Base-by-base conservation (phyloP, 2,888 invertebrate species). In the Rotaria socialis region DNA sequence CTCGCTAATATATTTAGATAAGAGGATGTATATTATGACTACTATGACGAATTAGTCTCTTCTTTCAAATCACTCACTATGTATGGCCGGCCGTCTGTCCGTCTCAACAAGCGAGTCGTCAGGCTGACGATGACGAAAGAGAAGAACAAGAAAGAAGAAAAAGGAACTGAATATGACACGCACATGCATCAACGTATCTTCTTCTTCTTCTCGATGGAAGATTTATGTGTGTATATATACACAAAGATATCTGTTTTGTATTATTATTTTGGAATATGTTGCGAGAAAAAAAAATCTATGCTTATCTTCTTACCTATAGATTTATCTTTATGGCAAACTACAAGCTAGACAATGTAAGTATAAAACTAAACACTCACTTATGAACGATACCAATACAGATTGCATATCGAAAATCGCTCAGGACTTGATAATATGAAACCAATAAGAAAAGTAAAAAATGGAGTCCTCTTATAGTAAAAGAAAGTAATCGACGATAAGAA, bases 71-170 rank as follows among this genome's bases (percentile, higher is more conserved):
- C 67, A 35, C 67, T 67, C 67, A 67, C 35, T 35, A 67, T 35
- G 35, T 41, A 41, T 67, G 67, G 16, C 35, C 67, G 67, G 19
- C 67, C 67, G 67, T 67, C 35, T 67, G 67, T 67, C 67, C 67
- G 67, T 35, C 67, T 67, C 35, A 67, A 67, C 35, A 67, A 41
- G 35, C 67, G 35, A 67, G 19, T 35, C 67, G 67, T 67, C 35
- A 67, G 67, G 35, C 35, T 19, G 67, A 67, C 27, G 35, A 67
- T 67, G 67, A 67, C 67, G 67, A 67, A 67, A 67, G 19, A 67
- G 67, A 67, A 67, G 67, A 67, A 67, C 35, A 67, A 67, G 67
- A 56, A 56, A 56, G 55, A 56, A 56, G 56, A 56, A 56, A 24
- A 67, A 67, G 67, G 67, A 67, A 67, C 16, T 67, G 5, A 67